Base-by-base conservation (phyloP, 2,888 invertebrate species). In the Ditula angustiorana region DNA sequence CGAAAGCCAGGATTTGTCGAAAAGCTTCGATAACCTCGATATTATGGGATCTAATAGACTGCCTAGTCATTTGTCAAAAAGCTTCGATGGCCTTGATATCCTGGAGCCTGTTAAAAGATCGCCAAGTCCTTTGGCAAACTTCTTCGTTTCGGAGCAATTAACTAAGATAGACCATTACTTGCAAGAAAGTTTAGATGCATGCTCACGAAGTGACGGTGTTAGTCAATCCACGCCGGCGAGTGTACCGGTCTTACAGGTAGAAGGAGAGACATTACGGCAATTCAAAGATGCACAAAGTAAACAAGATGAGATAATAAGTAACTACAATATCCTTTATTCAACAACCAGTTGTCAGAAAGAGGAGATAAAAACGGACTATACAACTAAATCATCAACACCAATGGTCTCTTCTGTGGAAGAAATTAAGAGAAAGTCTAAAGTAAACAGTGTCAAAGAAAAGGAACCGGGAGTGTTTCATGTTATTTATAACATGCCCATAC, bases 401-500 rank as follows among this genome's bases (percentile, higher is more conserved):
- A 61, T 5, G 21, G 46, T 69, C 63, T 69, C 60, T 59, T 66
- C 71, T 64, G 56, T 62, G 50, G 73, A 78, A 65, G 69, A 66
- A 67, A 56, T 26, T 28, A 70, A 73, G 67, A 72, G 67, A 60
- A 76, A 69, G 70, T 74, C 76, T 46, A 83, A 81, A 75, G 49
- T 76, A 82, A 85, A 85, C 83, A 88, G 87, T 87, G 85, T 83
- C 78, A 78, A 77, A 72, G 80, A 76, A 66, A 83, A 80, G 74
- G 79, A 74, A 47, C 75, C 72, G 60, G 86, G 90, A 80, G 78
- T 92, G 69, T 74, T 88, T 67, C 81, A 80, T 71, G 81, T 81
- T 79, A 83, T 93, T 75, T 89, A 84, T 79, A 90, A 89, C 72
- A 87, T 93, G 89, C 93, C 93, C 69, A 84, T 90, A 80, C 93